Conservation (phyloP, 2,888 invertebrate genomes). For the Choristoneura rosaceana region DNA sequence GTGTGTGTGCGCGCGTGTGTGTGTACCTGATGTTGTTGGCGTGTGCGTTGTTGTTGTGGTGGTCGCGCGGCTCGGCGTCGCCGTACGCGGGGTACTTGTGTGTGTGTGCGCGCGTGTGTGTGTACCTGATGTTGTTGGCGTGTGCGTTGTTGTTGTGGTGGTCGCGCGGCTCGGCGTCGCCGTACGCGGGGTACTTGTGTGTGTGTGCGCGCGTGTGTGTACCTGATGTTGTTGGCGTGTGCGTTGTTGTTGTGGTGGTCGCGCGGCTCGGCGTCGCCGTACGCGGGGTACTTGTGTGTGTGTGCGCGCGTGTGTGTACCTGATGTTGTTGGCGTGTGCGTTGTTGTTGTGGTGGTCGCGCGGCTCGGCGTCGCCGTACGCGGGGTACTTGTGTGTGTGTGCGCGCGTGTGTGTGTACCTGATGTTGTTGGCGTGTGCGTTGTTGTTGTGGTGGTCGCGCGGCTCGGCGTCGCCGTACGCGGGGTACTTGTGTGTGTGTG, state of each 20-base stretch:
- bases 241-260: slow-evolving; percentile 66
- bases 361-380: slow-evolving; percentile 87
- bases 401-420: slow-evolving; percentile 64
- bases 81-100: slow-evolving; percentile 91
- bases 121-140: slow-evolving; percentile 78
- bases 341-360: slow-evolving; percentile 68
- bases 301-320: slow-evolving; percentile 60
- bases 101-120: no score
- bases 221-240: slow-evolving; percentile 79
- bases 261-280: slow-evolving; percentile 85
- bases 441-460: slow-evolving; percentile 67
- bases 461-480: slow-evolving; percentile 87
- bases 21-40: slow-evolving; percentile 78
- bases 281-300: slow-evolving; percentile 91
- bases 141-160: slow-evolving; percentile 65
- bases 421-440: slow-evolving; percentile 72
- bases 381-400: slow-evolving; percentile 91
- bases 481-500: slow-evolving; percentile 91
- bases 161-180: slow-evolving; percentile 82
- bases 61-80: slow-evolving; percentile 79
- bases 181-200: slow-evolving; percentile 90
- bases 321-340: slow-evolving; percentile 72
- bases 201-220: not conserved
- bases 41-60: slow-evolving; percentile 64
- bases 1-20: slow-evolving; percentile 48